Conservation (phyloP, 1,140 invertebrate genomes). For the Achatina immaculata region DNA sequence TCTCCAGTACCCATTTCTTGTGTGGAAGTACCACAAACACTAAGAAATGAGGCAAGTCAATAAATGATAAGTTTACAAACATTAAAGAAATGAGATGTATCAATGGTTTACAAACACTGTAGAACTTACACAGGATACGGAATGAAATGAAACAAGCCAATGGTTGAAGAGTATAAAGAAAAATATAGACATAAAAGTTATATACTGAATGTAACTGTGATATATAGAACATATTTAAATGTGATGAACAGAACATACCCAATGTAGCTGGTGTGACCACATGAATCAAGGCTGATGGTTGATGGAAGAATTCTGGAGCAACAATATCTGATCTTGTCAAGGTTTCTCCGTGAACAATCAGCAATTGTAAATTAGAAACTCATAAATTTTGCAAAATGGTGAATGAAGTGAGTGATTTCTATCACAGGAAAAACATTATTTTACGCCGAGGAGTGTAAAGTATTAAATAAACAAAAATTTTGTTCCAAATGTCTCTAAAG, state of each 20-base stretch:
- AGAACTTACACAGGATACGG: no score
- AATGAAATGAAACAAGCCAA: neutral
- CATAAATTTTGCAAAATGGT: no score
- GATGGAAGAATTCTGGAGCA: slow-evolving; percentile 65
- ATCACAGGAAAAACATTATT: no score
- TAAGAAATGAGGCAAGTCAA: slow-evolving; percentile 40
- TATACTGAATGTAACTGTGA: no score
- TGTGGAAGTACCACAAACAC: slow-evolving; percentile 75
- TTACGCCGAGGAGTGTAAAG: no score
- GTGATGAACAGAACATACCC: slow-evolving; percentile 60
- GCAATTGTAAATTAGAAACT: no score
- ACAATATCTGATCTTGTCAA: slow-evolving; percentile 66
- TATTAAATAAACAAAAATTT: no score
- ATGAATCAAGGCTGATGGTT: slow-evolving; percentile 72
- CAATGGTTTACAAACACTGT: neutral
- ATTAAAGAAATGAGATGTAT: neutral
- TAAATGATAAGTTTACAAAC: slow-evolving; percentile 26
- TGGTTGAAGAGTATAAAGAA: neutral
- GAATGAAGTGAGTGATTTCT: no score
- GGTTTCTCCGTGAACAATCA: no score
- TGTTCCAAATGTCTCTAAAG: no score
- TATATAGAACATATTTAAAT: no score
- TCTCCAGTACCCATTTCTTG: slow-evolving; percentile 81
- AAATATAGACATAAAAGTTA: no score
- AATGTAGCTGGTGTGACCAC: slow-evolving; percentile 70